Evolutionary conservation across 2,113 vertebrate species (phyloP).

Genomic region (Eublepharis macularius): DNA sequence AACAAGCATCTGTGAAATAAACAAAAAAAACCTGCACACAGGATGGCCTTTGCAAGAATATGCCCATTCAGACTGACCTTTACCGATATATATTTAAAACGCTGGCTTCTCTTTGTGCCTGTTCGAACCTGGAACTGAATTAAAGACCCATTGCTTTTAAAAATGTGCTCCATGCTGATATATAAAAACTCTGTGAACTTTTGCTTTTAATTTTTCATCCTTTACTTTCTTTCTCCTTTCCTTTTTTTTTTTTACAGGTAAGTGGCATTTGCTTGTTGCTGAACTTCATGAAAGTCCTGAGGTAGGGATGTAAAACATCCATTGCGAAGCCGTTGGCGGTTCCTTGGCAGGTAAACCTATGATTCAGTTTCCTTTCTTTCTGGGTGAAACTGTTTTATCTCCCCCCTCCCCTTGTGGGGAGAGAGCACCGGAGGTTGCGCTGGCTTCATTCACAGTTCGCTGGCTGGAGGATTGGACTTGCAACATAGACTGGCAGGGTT

Average conservation of each 20-base stretch:
- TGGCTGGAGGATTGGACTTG: constrained; percentile 27
- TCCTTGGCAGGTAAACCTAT: constrained; percentile 53
- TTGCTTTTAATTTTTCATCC: constrained; percentile 41
- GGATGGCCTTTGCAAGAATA: constrained; percentile 36
- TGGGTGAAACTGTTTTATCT: constrained; percentile 1
- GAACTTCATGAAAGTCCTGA: constrained; percentile 51
- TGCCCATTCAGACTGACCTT: constrained; percentile 59
- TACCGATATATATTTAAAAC: constrained; percentile 52
- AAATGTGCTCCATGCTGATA: background rate
- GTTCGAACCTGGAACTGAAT: constrained; percentile 32
- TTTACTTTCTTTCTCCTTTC: background rate
- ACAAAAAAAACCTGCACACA: constrained; percentile 18
- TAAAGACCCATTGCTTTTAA: constrained; percentile 46
- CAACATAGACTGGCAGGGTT: constrained; percentile 3
- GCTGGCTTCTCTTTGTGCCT: constrained; percentile 36
- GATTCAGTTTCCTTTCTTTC: background rate
- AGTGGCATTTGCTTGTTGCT: constrained; percentile 73
- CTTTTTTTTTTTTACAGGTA: constrained; percentile 67
- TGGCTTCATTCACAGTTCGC: constrained; percentile 32
- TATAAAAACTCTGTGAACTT: constrained; percentile 43
- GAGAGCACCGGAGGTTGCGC: background rate
- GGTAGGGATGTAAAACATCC: constrained; percentile 45
- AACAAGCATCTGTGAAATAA: constrained; percentile 30
- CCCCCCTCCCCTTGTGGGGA: background rate
- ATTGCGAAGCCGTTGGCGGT: constrained; percentile 6